phyloP scores from a whole-genome alignment of 2,888 invertebrate species.

The Tenthredo notha region DNA sequence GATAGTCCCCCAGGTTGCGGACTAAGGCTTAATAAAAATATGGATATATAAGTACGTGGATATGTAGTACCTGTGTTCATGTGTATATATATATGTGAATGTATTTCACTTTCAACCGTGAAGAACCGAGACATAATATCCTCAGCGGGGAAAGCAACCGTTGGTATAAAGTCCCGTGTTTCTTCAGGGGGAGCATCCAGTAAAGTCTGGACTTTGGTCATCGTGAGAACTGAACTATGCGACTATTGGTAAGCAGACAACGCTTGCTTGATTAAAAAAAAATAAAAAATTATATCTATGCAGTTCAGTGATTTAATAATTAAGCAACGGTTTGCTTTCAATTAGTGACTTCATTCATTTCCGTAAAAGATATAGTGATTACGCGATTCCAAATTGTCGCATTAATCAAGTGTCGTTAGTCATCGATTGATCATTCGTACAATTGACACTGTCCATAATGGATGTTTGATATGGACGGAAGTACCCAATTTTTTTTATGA shows the following conservation, averaged over 20 bases:
- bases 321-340: neutral
- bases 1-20: slow-evolving; percentile 39
- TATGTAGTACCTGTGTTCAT: neutral
- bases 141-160: slow-evolving; percentile 73
- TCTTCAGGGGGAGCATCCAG: slow-evolving; percentile 76
- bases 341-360: neutral
- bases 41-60: neutral
- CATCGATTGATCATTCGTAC: neutral
- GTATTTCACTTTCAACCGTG: slow-evolving; percentile 76
- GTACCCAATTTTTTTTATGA: neutral
- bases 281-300: neutral
- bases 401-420: neutral
- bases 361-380: neutral
- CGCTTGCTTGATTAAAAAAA: neutral
- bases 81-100: neutral
- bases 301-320: neutral
- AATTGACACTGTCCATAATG: neutral
- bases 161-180: slow-evolving; percentile 73
- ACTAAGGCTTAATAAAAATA: slow-evolving; percentile 27
- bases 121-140: slow-evolving; percentile 60
- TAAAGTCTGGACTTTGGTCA: slow-evolving; percentile 69
- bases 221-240: slow-evolving; percentile 70
- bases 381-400: neutral
- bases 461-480: neutral
- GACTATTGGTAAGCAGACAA: slow-evolving; percentile 72